Conservation (phyloP, 2,797 vertebrate species). For the Coendou prehensilis region DNA sequence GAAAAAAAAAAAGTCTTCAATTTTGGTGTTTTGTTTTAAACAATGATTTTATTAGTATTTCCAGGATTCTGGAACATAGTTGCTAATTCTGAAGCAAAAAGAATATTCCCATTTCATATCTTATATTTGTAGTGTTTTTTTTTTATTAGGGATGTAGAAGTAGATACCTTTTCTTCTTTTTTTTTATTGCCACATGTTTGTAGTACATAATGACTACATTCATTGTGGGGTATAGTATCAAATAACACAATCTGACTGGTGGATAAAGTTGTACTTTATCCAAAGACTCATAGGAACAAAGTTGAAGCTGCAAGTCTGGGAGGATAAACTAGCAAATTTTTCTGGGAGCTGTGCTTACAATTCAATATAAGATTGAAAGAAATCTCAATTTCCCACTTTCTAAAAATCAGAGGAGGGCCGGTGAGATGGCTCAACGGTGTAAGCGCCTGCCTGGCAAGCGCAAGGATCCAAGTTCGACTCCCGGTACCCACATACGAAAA, state of each 20-base stretch:
- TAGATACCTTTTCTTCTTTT: neutral
- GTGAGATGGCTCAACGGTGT: too few species aligned
- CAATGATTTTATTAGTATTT: neutral
- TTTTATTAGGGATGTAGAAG: neutral
- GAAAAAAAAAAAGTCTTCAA: neutral
- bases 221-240: neutral
- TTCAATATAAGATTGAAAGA: neutral
- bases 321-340: neutral
- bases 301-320: neutral
- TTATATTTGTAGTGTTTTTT: neutral
- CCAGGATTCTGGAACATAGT: neutral
- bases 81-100: neutral
- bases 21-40: constrained; percentile 32
- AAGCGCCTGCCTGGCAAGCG: too few species aligned
- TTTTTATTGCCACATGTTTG: neutral
- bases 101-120: neutral
- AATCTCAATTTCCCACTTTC: neutral
- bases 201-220: neutral
- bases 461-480: too few species aligned
- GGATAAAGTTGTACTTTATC: neutral
- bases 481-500: too few species aligned
- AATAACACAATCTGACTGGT: neutral
- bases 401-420: neutral
- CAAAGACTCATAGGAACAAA: neutral
- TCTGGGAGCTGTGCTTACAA: constrained; percentile 22